These are phyloP conservation scores for Leptinotarsa undecemlineata DNA, from an alignment of 1,140 invertebrate species.

Conservation along the genomic window DNA sequence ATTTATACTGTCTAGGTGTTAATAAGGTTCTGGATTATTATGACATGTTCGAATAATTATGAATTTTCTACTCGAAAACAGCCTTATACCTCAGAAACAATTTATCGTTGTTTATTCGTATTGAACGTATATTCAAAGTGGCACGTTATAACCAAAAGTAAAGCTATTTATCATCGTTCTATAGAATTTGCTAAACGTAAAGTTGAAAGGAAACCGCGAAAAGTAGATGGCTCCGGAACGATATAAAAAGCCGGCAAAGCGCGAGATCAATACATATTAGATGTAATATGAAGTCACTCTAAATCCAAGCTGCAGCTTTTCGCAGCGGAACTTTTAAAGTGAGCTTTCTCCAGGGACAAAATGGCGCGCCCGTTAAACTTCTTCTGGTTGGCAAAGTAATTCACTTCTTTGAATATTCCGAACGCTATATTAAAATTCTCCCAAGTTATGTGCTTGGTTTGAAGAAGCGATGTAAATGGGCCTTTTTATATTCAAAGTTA, in stretches of 20 bases:
- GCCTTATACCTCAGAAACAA: neutral
- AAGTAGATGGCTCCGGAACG: neutral
- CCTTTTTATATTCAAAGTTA: conserved; percentile 44
- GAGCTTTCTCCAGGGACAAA: conserved; percentile 48
- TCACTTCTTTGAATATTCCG: conserved; percentile 43
- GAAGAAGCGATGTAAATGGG: conserved; percentile 45
- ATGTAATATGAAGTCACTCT: conserved; percentile 47
- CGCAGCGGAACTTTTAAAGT: conserved; percentile 49
- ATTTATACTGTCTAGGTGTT: no score
- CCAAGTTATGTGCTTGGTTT: conserved; percentile 44
- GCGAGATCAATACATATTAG: conserved; percentile 48
- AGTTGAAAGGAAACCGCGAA: conserved; percentile 24
- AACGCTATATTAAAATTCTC: conserved; percentile 48
- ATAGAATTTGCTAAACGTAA: conserved; percentile 19
- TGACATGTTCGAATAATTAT: no score
- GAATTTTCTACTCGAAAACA: no score
- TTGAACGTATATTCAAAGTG: conserved; percentile 15
- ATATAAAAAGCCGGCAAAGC: conserved; percentile 33
- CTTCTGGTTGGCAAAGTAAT: conserved; percentile 41
- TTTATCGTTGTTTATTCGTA: neutral
- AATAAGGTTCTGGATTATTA: no score
- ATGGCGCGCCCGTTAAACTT: conserved; percentile 39
- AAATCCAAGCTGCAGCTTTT: conserved; percentile 47
- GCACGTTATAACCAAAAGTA: conserved; percentile 2
- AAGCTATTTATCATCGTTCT: conserved; percentile 21